Evolutionary conservation across 2,888 invertebrate species (phyloP), one percentile per base, ranked within the genome.

Genomic region (Hemistola chrysoprasaria): DNA sequence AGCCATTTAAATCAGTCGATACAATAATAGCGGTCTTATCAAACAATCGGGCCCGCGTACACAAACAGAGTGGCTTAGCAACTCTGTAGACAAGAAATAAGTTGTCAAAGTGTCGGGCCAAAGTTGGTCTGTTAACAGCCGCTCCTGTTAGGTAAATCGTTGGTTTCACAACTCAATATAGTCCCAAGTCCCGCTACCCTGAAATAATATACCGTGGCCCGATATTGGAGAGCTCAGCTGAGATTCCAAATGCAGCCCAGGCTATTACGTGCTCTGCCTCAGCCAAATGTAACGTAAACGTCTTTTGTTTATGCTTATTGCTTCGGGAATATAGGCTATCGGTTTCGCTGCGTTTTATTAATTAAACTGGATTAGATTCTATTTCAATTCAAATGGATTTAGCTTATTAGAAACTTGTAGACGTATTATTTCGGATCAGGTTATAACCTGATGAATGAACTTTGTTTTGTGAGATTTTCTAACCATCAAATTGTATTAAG

Each of bases 101-200:
- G 86, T 86, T 87, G 85, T 85, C 86, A 83, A 85, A 87, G 84
- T 84, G 83, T 84, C 83, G 67, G 70, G 78, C 68, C 72, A 71
- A 86, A 86, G 83, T 87, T 87, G 67, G 66, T 78, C 82, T 63
- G 80, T 78, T 79, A 80, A 71, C 78, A 79, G 72, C 74, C 74
- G 71, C 80, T 80, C 67, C 78, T 77, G 77, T 78, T 80, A 85
- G 79, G 83, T 84, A 85, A 84, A 87, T 80, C 81, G 79, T 78
- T 65, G 81, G 84, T 83, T 83, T 81, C 81, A 75, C 80, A 83
- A 80, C 83, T 87, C 79, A 84, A 87, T 87, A 85, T 82, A 73
- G 73, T 74, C 63, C 65, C 65, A 59, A 66, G 62, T 65, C 26
- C 26, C 43, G 34, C 71, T 57, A 52, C 64, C 69, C 79, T 84